Base-by-base conservation (phyloP, 1,140 invertebrate genomes). In the Hydropsyche tenuis region DNA sequence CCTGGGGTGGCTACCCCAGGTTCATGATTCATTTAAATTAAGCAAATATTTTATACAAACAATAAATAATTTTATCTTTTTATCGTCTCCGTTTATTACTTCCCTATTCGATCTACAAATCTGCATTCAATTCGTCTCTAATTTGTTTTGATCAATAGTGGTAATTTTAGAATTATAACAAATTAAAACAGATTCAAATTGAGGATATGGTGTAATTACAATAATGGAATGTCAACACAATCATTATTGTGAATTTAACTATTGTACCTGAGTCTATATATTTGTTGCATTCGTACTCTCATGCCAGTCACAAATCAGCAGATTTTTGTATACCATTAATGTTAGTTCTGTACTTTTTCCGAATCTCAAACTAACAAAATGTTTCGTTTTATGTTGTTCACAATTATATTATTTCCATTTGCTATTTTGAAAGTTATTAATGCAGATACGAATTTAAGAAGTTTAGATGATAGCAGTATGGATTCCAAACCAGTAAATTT, bases 191-290 rank as follows among this genome's bases (percentile, higher is more conserved):
- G 30, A 22, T 65, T 9, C 63, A 42, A 46, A 65, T 43, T 65
- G 63, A n/a, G 30, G 63, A 65, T 65, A 42, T 23, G n/a, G 11
- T 18, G 30, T 20, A 22, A 65, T 42, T 65, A 30, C 23, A 6
- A 6, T 14, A 16, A 37, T 30, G 23, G n/a, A 64, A 42, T n/a
- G 27, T 22, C 30, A 14, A 65, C 16, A 16, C 63, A 42, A 23
- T 42, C 63, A 25, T 25, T 20, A 60, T 60, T 27, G 22, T 27
- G 56, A 20, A 60, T 25, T 25, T 12, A 27, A 23, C 20, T 14
- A 60, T 60, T 27, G 56, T 60, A 6, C 48, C 48, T 53, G 18
- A 37, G 48, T 53, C 20, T 18, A 53, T 60, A 60, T 60, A 60
- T 20, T 2, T 11, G 23, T 12, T 25, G 9, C 5, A 14, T 25